phyloP scores from a whole-genome alignment of 2,113 vertebrate species.

The Astur gentilis region DNA sequence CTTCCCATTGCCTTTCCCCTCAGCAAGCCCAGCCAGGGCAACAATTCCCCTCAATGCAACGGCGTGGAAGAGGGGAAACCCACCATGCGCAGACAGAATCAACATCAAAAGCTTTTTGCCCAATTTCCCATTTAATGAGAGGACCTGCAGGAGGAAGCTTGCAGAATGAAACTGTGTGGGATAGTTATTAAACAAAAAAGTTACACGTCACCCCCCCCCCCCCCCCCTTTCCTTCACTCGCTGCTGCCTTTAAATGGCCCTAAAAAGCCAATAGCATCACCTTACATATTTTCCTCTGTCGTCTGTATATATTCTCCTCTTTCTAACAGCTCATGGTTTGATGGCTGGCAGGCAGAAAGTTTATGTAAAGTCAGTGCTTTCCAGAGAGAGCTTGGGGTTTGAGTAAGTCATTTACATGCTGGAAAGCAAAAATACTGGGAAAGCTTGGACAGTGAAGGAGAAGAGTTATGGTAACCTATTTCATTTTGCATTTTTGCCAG shows the following conservation, averaged over 20 bases:
- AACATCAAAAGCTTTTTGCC: background rate
- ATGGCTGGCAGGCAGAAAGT: background rate
- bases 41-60: background rate
- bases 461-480: background rate
- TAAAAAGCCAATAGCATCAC: background rate
- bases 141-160: background rate
- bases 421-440: background rate
- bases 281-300: background rate
- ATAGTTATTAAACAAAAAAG: background rate
- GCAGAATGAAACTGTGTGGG: background rate
- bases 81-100: background rate
- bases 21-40: background rate
- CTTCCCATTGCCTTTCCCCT: background rate
- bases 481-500: background rate
- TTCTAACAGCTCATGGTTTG: background rate
- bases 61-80: background rate
- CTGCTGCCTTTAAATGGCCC: background rate
- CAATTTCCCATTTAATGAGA: background rate
- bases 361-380: background rate
- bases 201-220: background rate
- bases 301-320: background rate
- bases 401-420: background rate
- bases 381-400: background rate
- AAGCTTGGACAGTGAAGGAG: background rate
- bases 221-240: background rate